Evolutionary conservation across 2,888 invertebrate species (phyloP), one percentile per base, ranked within the genome.

Genomic region (Carcina quercana): DNA sequence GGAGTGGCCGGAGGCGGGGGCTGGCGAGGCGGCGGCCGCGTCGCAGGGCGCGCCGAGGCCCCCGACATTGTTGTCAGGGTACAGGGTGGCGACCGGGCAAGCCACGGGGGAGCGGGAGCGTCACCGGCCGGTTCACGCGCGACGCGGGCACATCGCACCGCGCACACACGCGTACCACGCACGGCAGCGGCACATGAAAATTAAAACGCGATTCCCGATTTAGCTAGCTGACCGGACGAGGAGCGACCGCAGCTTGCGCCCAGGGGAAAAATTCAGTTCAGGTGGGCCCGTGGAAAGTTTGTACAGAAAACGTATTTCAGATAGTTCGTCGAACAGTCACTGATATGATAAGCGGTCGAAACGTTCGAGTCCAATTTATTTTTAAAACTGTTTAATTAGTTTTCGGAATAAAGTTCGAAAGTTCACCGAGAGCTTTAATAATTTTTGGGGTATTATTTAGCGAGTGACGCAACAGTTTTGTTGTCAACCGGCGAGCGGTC

Each of bases 61-160:
- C 82, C 83, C 87, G 85, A 86, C 87, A 83, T 83, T 82, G 90
- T 91, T 90, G 89, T 91, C 91, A 80, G 85, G 84, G 90, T 91
- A 91, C 89, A 91, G 90, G 88, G 91, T 90, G 88, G 90, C 90
- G 89, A 90, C 87, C 84, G 88, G 90, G 88, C 90, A 88, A 87
- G 88, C 91, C 90, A 90, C 91, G 89, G 90, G 89, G 88, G 78
- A 78, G 69, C 73, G 65, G 71, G 71, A 68, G 56, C 54, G 64
- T 65, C 65, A 67, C 70, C 65, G 73, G 72, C 66, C 67, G 66
- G 75, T 78, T 74, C 74, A 79, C 74, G 78, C 78, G 78, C 75
- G 82, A 51, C 70, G 79, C 79, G 79, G 76, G 79, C 79, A 79
- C 82, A 82, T 80, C 63, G 78, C 78, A 76, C 76, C 79, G 70